These are phyloP conservation scores for Callyntrura guangdongensis DNA, from an alignment of 2,888 invertebrate species.

Conservation along the genomic window DNA sequence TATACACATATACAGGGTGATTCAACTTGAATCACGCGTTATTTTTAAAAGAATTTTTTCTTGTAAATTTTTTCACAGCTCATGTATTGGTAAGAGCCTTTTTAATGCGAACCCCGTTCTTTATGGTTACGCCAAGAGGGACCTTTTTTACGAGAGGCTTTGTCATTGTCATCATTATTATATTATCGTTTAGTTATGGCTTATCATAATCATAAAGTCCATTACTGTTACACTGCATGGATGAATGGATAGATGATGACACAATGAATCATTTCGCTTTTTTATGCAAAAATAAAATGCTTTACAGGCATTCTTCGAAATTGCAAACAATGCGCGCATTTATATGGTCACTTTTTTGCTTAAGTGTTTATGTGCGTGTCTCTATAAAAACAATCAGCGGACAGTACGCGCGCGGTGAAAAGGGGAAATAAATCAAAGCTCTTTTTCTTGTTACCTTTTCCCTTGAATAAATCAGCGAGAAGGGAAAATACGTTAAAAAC, in stretches of 20 bases:
- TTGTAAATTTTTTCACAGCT: conserved; percentile 17
- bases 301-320: not conserved
- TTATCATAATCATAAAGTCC: conserved; percentile 21
- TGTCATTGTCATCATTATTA: conserved; percentile 38
- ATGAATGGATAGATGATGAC: conserved; percentile 54
- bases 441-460: not conserved
- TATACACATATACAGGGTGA: not conserved
- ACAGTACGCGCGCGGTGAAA: conserved; percentile 19
- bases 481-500: not conserved
- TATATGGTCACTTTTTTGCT: not conserved
- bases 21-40: too few relatives aligned
- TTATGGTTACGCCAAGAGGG: not conserved
- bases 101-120: not conserved
- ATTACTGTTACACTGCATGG: conserved; percentile 26
- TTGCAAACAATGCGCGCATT: not conserved
- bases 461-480: too few relatives aligned
- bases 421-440: not conserved
- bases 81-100: not conserved
- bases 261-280: conserved; percentile 68
- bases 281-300: not conserved
- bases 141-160: not conserved
- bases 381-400: conserved; percentile 17
- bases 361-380: not conserved
- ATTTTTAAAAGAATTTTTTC: too few relatives aligned
- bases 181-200: conserved; percentile 44